phyloP scores from a whole-genome alignment of 2,797 vertebrate genomes.

The Squalus acanthias region DNA sequence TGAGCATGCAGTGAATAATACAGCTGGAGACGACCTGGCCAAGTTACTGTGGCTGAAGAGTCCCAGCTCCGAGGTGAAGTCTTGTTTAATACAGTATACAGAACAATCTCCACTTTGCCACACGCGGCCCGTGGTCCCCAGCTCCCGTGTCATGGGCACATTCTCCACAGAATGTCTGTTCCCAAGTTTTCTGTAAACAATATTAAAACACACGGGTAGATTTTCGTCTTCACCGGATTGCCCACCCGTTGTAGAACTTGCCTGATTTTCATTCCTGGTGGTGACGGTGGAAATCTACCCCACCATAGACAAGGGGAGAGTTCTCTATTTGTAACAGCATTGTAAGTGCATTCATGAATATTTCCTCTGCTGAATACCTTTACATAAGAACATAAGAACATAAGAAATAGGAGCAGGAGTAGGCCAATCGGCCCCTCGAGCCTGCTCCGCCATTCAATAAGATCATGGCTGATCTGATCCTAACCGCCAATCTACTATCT shows the following conservation, averaged over 20 bases:
- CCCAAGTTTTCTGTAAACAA: not conserved
- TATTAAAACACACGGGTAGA: not conserved
- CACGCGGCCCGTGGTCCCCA: not conserved
- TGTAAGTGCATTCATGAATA: not conserved
- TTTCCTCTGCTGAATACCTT: not conserved
- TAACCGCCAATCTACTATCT: too few species aligned
- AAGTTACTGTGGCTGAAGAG: constrained; percentile 96
- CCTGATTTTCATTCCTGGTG: not conserved
- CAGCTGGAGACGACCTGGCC: constrained; percentile 91
- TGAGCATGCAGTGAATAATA: constrained; percentile 96
- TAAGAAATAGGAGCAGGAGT: too few species aligned
- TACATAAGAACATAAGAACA: too few species aligned
- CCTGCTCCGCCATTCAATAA: too few species aligned
- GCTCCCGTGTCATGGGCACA: not conserved
- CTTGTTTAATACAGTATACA: not conserved
- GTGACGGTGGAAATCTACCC: not conserved
- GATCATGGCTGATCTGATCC: too few species aligned
- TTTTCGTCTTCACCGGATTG: not conserved
- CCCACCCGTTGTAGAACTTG: not conserved
- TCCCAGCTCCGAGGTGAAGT: constrained; percentile 84
- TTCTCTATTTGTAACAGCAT: not conserved
- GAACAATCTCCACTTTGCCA: not conserved
- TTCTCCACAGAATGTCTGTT: not conserved
- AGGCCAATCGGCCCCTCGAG: too few species aligned
- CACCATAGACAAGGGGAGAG: not conserved